phyloP scores from a whole-genome alignment of 64 coral and sea anemone genomes.

The Anthopleura sola region DNA sequence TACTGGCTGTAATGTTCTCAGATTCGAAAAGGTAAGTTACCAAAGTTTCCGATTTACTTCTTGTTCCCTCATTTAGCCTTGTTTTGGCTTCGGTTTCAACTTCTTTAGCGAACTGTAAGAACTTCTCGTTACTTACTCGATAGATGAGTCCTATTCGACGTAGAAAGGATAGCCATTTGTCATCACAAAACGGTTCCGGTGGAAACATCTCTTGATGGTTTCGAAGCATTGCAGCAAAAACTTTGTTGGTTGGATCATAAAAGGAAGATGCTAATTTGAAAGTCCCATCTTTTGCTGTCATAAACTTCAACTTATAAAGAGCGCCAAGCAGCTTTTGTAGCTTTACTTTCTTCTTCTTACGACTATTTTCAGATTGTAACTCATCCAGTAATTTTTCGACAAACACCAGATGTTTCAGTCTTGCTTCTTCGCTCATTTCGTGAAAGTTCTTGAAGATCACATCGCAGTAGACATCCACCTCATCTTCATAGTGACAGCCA shows the following conservation, averaged over 20 bases:
- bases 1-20: background rate
- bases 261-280: conserved; percentile 20
- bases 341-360: background rate
- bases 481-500: background rate
- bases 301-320: background rate
- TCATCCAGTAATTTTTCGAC: background rate
- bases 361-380: background rate
- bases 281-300: background rate
- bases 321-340: background rate
- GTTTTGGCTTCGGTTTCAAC: conserved; percentile 32
- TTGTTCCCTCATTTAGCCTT: background rate
- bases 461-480: conserved; percentile 25
- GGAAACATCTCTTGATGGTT: conserved; percentile 25
- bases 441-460: conserved; percentile 27
- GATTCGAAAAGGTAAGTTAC: conserved; percentile 18
- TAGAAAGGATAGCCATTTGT: conserved; percentile 28
- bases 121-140: background rate
- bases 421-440: conserved; percentile 1
- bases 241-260: conserved; percentile 25
- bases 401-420: conserved; percentile 12
- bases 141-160: conserved; percentile 31
- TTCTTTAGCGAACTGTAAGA: conserved; percentile 23
- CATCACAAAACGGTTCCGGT: conserved; percentile 1
- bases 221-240: conserved; percentile 18
- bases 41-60: conserved; percentile 19